These are phyloP conservation scores for Gadopsis marmoratus DNA, from an alignment of 2,797 vertebrate species.

Conservation along the genomic window DNA sequence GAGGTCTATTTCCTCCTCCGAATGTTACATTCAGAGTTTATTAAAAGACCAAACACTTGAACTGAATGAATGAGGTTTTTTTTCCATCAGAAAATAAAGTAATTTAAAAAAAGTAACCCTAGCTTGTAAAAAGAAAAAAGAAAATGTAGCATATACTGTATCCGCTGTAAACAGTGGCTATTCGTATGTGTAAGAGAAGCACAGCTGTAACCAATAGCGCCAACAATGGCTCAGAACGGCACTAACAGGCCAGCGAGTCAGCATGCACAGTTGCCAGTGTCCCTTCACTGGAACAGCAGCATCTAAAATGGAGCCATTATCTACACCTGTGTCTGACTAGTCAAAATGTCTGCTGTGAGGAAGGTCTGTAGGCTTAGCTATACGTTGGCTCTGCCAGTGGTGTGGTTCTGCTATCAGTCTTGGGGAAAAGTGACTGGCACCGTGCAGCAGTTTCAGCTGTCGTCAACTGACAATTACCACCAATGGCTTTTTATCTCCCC, in stretches of 20 bases:
- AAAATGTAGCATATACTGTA: background rate
- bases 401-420: background rate
- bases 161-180: background rate
- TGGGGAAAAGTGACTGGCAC: background rate
- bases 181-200: background rate
- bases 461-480: constrained; percentile 31
- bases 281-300: background rate
- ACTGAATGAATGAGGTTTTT: rapidly evolving
- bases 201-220: background rate
- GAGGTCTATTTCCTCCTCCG: constrained; percentile 16
- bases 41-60: background rate
- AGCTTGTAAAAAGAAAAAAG: background rate
- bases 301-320: constrained; percentile 26
- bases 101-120: too few relatives aligned
- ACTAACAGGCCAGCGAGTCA: background rate
- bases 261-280: background rate
- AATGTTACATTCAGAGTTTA: background rate
- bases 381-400: constrained; percentile 4
- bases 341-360: constrained; percentile 9
- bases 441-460: background rate
- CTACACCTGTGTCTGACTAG: constrained; percentile 22
- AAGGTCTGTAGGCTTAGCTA: constrained; percentile 1
- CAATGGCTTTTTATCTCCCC: constrained; percentile 30
- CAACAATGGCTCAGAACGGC: background rate
- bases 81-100: background rate